phyloP scores from a whole-genome alignment of 1,140 invertebrate genomes.

The Aplysia californica region DNA sequence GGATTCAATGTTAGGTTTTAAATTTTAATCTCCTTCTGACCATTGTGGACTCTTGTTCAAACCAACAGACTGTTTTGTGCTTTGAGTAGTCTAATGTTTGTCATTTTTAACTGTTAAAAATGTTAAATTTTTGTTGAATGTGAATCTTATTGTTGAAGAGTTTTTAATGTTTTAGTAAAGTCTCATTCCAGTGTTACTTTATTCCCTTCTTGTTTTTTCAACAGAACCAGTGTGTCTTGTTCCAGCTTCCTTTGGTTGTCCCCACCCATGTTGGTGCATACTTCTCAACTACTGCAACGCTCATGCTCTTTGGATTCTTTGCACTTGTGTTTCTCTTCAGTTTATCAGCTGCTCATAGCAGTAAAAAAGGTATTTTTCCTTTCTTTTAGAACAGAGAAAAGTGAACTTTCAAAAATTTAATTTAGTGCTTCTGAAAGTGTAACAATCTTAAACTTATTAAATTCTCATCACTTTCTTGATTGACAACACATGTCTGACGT shows the following conservation, averaged over 20 bases:
- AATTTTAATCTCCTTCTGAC: too few relatives aligned
- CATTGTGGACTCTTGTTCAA: background rate
- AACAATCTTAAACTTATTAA: too few relatives aligned
- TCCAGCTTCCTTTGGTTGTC: slow-evolving; percentile 20
- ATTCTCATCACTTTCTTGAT: background rate
- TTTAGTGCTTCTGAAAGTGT: background rate
- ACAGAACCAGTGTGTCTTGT: slow-evolving; percentile 29
- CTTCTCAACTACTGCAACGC: background rate
- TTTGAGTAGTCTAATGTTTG: too few relatives aligned
- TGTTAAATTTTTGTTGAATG: background rate
- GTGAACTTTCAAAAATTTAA: background rate
- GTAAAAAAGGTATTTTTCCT: background rate
- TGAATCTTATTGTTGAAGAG: background rate
- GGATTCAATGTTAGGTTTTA: too few relatives aligned
- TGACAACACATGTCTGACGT: background rate
- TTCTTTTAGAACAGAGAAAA: background rate
- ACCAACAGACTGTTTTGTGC: background rate
- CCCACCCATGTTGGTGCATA: slow-evolving; percentile 23
- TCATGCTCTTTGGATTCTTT: slow-evolving; percentile 7
- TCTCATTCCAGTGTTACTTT: too few relatives aligned
- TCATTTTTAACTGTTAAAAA: background rate
- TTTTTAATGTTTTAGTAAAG: background rate
- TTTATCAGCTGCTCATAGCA: background rate
- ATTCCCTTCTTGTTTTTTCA: background rate
- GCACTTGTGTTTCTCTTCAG: slow-evolving; percentile 1